Evolutionary conservation across 2,113 vertebrate genomes (phyloP), one percentile per base, ranked within the genome.

Genomic region (Mustelus asterias): DNA sequence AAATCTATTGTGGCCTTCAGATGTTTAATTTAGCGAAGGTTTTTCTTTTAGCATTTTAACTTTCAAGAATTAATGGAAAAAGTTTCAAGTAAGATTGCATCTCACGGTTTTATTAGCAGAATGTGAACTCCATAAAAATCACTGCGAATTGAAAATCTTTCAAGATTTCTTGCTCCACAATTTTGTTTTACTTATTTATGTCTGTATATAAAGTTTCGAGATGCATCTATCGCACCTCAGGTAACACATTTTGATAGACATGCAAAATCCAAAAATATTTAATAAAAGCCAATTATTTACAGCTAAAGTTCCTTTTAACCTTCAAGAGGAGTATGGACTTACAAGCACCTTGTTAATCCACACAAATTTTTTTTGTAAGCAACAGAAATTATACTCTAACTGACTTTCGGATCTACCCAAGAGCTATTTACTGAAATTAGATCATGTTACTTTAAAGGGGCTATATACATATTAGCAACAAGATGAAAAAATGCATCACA

Each of bases 1-100:
- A 37, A 93, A 93, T 65, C 29, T 93, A 93, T 93, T 93, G 13
- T 37, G 60, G 60, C 89, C 63, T 58, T 93, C 33, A 93, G 89
- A 93, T 93, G n/a, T 65, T 93, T 93, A 93, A 93, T 65, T 93
- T 89, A 29, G 33, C 9, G 14, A 37, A 69, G 48, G 41, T 44
- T 60, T 33, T 93, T 93, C 63, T 93, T 83, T 83, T 83, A 83
- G 80, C 37, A 41, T 63, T 93, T 65, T 93, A 93, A 65, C 16
- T 93, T 93, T n/a, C 16, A 37, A 37, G 60, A 93, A 93, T 93
- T 93, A 37, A 67, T 93, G 60, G 89, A 37, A 92, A 63, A 37
- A 65, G 16, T 93, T 92, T 93, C 33, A 37, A 92, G n/a, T 93
- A 65, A 37, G 89, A 93, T 67, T 67, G n/a, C 16, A 65, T n/a